phyloP scores from a whole-genome alignment of 2,113 vertebrate species.

The Chionomys nivalis region DNA sequence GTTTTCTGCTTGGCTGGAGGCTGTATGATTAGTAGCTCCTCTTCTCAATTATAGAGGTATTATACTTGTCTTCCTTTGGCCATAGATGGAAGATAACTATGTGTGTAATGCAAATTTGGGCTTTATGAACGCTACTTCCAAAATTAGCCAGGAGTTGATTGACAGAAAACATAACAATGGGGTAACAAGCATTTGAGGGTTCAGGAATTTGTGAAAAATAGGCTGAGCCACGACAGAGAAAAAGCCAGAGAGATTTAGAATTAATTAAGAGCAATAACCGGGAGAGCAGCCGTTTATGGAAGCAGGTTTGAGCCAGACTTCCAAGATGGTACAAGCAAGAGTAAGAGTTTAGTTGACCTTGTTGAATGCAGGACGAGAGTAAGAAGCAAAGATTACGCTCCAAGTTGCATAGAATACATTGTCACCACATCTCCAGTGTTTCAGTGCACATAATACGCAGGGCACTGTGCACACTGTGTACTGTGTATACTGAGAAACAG shows the following conservation, averaged over 20 bases:
- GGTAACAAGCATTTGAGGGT: slow-evolving; percentile 32
- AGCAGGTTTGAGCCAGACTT: slow-evolving; percentile 44
- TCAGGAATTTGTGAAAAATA: slow-evolving; percentile 60
- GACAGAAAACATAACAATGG: slow-evolving; percentile 60
- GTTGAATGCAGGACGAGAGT: not conserved
- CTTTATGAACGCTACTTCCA: slow-evolving; percentile 72
- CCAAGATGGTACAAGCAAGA: slow-evolving; percentile 28
- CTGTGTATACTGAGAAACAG: too few species aligned
- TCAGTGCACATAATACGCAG: too few species aligned
- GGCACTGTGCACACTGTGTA: too few species aligned
- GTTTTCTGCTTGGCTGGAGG: slow-evolving; percentile 55
- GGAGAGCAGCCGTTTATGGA: slow-evolving; percentile 30
- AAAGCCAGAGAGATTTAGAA: slow-evolving; percentile 49
- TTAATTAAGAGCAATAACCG: slow-evolving; percentile 56
- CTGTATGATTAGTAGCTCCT: slow-evolving; percentile 66
- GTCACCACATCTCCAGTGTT: not conserved
- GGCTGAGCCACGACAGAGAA: not conserved
- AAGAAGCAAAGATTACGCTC: not conserved
- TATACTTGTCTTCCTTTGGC: slow-evolving; percentile 63
- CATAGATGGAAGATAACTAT: slow-evolving; percentile 50
- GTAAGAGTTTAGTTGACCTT: slow-evolving; percentile 13
- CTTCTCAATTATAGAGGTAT: slow-evolving; percentile 68
- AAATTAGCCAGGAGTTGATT: slow-evolving; percentile 66
- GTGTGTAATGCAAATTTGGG: slow-evolving; percentile 60
- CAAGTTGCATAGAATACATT: not conserved